A percentile compares a stretch with the other conserved stretches of the same genome.
Conservation (phyloP, 2,797 vertebrate species). For the Tinamus major region DNA sequence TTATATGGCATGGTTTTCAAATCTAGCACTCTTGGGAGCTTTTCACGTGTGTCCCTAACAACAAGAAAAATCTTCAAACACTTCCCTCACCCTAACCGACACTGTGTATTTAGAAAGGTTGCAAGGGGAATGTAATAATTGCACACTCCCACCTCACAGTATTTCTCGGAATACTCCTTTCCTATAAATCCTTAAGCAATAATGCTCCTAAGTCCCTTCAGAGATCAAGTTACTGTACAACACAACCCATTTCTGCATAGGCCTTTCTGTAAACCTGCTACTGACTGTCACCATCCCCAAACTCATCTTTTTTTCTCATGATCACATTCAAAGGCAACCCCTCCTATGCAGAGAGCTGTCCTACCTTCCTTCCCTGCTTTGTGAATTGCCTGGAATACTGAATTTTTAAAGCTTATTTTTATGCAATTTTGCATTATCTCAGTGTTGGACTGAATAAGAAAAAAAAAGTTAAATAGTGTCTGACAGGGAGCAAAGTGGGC, state of each 20-base stretch:
- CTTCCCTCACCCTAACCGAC: neutral
- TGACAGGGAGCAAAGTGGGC: neutral
- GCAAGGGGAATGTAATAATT: neutral
- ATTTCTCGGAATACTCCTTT: neutral
- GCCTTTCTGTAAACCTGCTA: neutral
- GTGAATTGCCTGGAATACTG: neutral
- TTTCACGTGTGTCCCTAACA: neutral
- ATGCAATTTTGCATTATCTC: neutral
- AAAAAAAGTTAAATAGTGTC: neutral
- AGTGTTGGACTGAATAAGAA: neutral
- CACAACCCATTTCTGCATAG: neutral
- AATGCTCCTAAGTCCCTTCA: neutral
- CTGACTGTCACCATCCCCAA: neutral
- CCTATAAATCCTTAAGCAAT: neutral
- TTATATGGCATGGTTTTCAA: neutral
- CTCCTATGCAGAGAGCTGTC: neutral
- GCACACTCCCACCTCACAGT: neutral
- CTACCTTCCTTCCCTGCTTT: neutral
- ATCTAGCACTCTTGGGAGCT: neutral
- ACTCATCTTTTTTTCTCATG: neutral
- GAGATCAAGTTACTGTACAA: neutral
- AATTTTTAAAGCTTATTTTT: neutral
- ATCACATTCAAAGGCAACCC: neutral
- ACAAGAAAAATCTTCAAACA: neutral
- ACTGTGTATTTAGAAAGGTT: neutral